phyloP scores from a whole-genome alignment of 2,113 vertebrate genomes.

The Peromyscus leucopus region DNA sequence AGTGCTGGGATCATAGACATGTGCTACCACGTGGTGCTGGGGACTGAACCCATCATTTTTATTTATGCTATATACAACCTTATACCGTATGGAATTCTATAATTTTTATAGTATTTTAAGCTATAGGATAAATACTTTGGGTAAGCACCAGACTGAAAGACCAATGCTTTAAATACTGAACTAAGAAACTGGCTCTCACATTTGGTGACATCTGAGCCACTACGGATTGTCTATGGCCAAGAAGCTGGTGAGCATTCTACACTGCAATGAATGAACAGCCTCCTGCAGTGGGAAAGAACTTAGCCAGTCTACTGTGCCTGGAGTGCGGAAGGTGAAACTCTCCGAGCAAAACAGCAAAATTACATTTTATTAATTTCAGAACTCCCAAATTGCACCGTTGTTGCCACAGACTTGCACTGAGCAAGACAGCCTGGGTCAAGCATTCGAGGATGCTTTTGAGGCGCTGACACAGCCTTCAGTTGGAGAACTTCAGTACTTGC shows the following conservation, averaged over 20 bases:
- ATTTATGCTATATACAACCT: neutral
- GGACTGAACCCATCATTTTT: neutral
- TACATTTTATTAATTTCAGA: conserved; percentile 37
- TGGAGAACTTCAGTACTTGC: conserved; percentile 85
- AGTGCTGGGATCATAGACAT: neutral
- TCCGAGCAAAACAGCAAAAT: conserved; percentile 12
- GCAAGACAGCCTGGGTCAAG: conserved; percentile 92
- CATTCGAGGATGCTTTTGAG: conserved; percentile 96
- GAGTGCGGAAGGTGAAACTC: neutral
- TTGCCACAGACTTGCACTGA: conserved; percentile 89
- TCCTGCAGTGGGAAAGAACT: neutral
- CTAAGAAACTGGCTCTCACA: neutral
- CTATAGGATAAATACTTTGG: neutral
- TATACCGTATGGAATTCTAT: neutral
- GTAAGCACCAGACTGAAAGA: neutral
- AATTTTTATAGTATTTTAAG: neutral
- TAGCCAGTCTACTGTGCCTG: neutral
- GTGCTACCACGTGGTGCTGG: rapidly evolving
- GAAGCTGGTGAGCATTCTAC: neutral
- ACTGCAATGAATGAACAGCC: neutral
- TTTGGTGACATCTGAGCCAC: neutral
- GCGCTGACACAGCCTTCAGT: conserved; percentile 94
- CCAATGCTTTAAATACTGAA: neutral
- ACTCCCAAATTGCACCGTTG: conserved; percentile 2
- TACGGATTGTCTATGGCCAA: neutral